phyloP scores from a whole-genome alignment of 1,140 invertebrate genomes.

The Delia radicum region DNA sequence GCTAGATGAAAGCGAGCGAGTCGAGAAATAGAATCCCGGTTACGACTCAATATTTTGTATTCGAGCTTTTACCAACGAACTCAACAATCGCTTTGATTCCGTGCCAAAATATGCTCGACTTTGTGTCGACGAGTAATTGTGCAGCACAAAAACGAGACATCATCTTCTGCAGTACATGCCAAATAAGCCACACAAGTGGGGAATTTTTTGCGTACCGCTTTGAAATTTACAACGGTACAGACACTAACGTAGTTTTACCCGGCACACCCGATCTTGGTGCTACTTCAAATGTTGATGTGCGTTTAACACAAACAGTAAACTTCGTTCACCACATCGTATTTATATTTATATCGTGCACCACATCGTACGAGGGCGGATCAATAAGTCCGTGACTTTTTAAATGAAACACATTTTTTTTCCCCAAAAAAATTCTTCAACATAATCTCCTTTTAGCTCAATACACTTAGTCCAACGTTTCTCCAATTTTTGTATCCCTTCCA shows the following conservation, averaged over 20 bases:
- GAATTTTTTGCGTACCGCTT: slow-evolving; percentile 27
- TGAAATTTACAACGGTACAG: background rate
- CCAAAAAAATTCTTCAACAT: too few species aligned
- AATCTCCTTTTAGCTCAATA: too few species aligned
- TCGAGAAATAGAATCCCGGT: too few species aligned
- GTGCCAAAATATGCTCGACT: slow-evolving; percentile 32
- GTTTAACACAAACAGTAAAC: background rate
- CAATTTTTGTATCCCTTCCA: too few species aligned
- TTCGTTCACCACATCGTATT: background rate
- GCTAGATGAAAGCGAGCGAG: too few species aligned
- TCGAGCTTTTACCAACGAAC: background rate
- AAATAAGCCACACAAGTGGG: slow-evolving; percentile 34
- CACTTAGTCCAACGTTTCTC: too few species aligned
- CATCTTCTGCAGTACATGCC: slow-evolving; percentile 37
- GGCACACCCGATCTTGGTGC: background rate
- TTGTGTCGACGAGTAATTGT: slow-evolving; percentile 42
- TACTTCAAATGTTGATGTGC: background rate
- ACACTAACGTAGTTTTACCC: background rate
- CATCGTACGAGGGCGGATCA: too few species aligned
- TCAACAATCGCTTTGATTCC: background rate
- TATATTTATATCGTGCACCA: too few species aligned
- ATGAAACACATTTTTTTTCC: too few species aligned
- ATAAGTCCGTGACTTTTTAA: too few species aligned
- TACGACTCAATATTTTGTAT: too few species aligned
- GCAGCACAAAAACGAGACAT: slow-evolving; percentile 40